Conservation (phyloP, 2,113 vertebrate genomes). For the Lepus timidus region DNA sequence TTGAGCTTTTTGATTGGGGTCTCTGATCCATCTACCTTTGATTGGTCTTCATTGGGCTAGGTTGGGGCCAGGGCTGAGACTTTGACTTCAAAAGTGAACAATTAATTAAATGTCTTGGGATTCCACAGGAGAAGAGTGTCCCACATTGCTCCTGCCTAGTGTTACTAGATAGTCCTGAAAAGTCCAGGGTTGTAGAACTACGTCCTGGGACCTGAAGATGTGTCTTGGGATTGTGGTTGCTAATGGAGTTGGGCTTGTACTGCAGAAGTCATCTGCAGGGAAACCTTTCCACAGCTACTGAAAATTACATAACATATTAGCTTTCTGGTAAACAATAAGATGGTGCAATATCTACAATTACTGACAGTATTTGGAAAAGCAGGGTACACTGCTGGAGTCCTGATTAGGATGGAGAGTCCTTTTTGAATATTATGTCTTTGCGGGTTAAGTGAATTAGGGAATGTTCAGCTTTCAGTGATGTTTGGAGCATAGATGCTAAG, state of each 20-base stretch:
- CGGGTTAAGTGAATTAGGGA: background rate
- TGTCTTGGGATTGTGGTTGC: background rate
- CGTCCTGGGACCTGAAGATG: background rate
- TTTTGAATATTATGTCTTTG: conserved; percentile 11
- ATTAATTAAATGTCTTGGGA: background rate
- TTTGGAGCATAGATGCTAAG: background rate
- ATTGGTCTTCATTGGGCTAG: background rate
- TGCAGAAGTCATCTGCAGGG: background rate
- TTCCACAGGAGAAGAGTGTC: background rate
- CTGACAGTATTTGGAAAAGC: background rate
- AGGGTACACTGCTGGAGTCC: background rate
- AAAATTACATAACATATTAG: background rate
- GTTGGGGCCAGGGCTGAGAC: background rate
- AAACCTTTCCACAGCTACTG: background rate
- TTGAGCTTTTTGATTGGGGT: background rate
- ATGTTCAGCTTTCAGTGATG: background rate
- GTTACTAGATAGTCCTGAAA: background rate
- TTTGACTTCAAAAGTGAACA: background rate
- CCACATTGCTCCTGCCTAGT: background rate
- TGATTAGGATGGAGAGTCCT: background rate
- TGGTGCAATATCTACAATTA: background rate
- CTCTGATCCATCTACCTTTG: background rate
- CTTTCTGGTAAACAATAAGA: conserved; percentile 6
- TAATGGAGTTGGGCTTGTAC: background rate
- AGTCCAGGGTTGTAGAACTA: background rate